Base-by-base conservation (phyloP, 1,140 invertebrate species). In the Pseudomyrmex dendroicus region DNA sequence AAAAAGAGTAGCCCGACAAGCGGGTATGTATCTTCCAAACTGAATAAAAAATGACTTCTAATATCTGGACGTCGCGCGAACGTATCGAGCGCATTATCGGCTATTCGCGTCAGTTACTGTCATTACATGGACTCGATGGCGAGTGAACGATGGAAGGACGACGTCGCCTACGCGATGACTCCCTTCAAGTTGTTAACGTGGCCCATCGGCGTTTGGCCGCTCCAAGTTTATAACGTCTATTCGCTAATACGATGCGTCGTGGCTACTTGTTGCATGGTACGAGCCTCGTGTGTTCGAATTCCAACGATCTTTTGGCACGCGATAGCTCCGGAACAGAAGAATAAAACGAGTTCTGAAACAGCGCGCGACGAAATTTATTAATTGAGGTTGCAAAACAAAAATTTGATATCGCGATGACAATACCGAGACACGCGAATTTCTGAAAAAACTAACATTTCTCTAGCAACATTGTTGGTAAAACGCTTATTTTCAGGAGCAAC, bases 191-290 rank as follows among this genome's bases (percentile, higher is more conserved):
- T 83, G 4, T 13, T 84, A 35, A 17, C 85, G 10, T 82, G 76
- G 83, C 77, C 76, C 0, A 13, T 83, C 5, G 87, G 88, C 0
- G 62, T 84, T 13, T 89, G 88, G 88, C 88, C 85, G 5, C 63
- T 89, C 25, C 59, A 83, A 12, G 8, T 59, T 9, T 62, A 84
- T 54, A 57, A 74, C 8, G 0, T 67, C 0, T 73, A 50, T 3
- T 59, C 87, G 3, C n/a, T 22, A n/a, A 9, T 67, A n/a, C 62
- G 85, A 9, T 46, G 56, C 9, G 1, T 61, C 1, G 7, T 89
- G 9, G 13, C 25, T 1, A 80, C 76, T 70, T 70, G 54, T 80
- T 80, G 66, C 66, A 70, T 72, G 76, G 76, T 80, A 80, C 25
- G 52, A 50, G 25, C 50, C 2, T n/a, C 48, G 22, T 35, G 10